A percentile compares a stretch with the other conserved stretches of the same genome.
These are phyloP conservation scores for Apantesis nais DNA, from an alignment of 2,888 invertebrate species.

Conservation along the genomic window DNA sequence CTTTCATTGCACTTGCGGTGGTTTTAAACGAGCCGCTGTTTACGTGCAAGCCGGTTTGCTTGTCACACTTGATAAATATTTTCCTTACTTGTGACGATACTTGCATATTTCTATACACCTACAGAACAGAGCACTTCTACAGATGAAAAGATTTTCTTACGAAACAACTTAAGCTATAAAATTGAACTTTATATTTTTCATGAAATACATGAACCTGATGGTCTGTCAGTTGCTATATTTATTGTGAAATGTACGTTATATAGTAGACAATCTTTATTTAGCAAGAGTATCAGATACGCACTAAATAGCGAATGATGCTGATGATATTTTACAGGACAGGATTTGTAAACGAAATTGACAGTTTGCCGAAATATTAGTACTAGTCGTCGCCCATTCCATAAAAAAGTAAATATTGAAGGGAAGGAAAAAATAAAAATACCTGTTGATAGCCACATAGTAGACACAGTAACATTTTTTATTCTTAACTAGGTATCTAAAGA, in stretches of 20 bases:
- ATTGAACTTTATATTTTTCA: background rate
- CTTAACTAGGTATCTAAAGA: too few species aligned
- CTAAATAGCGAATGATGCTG: too few species aligned
- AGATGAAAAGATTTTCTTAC: background rate
- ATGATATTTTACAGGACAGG: too few species aligned
- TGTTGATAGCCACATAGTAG: too few species aligned
- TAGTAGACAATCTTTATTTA: background rate
- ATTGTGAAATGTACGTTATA: background rate
- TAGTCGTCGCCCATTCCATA: too few species aligned
- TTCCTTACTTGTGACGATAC: background rate
- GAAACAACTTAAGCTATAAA: background rate
- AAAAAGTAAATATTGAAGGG: too few species aligned
- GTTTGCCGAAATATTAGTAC: too few species aligned
- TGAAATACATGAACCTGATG: background rate
- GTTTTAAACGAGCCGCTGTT: constrained; percentile 28
- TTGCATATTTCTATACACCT: background rate
- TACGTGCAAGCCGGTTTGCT: constrained; percentile 36
- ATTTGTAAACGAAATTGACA: too few species aligned
- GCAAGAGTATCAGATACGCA: background rate
- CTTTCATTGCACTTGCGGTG: constrained; percentile 50
- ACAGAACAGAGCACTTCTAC: background rate
- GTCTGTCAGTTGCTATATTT: background rate
- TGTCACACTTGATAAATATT: constrained; percentile 23
- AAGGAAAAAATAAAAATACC: too few species aligned
- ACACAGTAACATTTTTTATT: too few species aligned